These are phyloP conservation scores for Anoncus sp. DNA, from an alignment of 2,888 invertebrate genomes.

Conservation along the genomic window DNA sequence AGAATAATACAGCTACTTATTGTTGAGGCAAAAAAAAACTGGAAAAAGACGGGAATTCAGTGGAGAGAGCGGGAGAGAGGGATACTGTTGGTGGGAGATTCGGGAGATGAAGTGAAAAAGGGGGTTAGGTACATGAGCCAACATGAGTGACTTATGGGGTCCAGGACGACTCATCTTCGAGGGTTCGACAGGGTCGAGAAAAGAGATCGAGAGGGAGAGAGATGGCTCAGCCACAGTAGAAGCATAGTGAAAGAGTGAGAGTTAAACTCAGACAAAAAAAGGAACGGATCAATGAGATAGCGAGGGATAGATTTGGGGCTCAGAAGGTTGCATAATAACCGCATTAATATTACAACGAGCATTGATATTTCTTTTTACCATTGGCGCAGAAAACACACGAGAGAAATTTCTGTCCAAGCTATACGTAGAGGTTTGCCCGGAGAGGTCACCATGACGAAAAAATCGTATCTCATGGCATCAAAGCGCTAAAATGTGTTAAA, in stretches of 20 bases:
- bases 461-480: constrained; percentile 35
- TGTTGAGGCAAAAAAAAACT: constrained; percentile 1
- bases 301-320: constrained; percentile 21
- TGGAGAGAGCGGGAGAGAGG: constrained; percentile 26
- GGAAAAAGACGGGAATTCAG: constrained; percentile 25
- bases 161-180: constrained; percentile 13
- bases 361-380: constrained; percentile 60
- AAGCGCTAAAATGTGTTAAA: constrained; percentile 16
- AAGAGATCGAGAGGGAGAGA: background rate
- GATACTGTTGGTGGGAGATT: too few relatives aligned
- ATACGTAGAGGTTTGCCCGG: too few relatives aligned
- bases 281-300: constrained; percentile 61
- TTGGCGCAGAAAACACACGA: background rate
- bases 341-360: constrained; percentile 75
- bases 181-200: constrained; percentile 13
- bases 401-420: too few relatives aligned
- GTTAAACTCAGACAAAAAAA: background rate
- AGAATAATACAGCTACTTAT: background rate
- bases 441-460: constrained; percentile 25
- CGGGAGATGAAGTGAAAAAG: constrained; percentile 43
- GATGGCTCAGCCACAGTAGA: too few relatives aligned
- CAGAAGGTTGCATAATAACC: constrained; percentile 73
- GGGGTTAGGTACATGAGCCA: constrained; percentile 21
- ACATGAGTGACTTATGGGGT: constrained; percentile 38
- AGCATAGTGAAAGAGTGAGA: constrained; percentile 37